Conservation (phyloP, 1,140 invertebrate genomes). For the Heliconius nattereri region DNA sequence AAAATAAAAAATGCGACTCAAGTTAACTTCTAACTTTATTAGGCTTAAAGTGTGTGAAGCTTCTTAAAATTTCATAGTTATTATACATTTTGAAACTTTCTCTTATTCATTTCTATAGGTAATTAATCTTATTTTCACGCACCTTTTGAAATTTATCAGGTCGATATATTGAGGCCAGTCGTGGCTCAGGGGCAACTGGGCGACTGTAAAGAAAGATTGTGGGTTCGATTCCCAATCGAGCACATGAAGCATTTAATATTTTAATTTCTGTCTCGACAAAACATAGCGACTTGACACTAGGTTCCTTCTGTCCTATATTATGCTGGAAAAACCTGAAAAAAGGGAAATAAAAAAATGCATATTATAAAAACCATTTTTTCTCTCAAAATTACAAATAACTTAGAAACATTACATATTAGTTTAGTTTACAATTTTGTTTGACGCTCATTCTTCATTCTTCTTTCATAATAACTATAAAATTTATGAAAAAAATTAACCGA, state of each 20-base stretch:
- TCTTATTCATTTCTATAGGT: neutral
- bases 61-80: neutral
- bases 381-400: conserved; percentile 59
- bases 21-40: neutral
- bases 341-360: neutral
- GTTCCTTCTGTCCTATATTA: neutral
- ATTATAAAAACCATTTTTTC: conserved; percentile 55
- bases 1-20: too few species aligned
- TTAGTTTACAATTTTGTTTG: conserved; percentile 5
- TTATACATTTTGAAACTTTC: conserved; percentile 4
- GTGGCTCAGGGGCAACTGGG: too few species aligned
- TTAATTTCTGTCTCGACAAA: too few species aligned
- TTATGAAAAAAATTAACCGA: too few species aligned
- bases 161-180: too few species aligned
- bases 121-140: conserved; percentile 1
- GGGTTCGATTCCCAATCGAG: too few species aligned
- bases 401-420: conserved; percentile 50
- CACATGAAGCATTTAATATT: too few species aligned
- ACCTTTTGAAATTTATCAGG: neutral
- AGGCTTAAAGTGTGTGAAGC: neutral
- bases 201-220: too few species aligned
- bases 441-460: conserved; percentile 16
- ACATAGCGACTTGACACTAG: too few species aligned
- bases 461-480: conserved; percentile 15
- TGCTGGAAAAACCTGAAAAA: neutral